phyloP scores from a whole-genome alignment of 2,888 invertebrate species.

The Drosophila ustulata region DNA sequence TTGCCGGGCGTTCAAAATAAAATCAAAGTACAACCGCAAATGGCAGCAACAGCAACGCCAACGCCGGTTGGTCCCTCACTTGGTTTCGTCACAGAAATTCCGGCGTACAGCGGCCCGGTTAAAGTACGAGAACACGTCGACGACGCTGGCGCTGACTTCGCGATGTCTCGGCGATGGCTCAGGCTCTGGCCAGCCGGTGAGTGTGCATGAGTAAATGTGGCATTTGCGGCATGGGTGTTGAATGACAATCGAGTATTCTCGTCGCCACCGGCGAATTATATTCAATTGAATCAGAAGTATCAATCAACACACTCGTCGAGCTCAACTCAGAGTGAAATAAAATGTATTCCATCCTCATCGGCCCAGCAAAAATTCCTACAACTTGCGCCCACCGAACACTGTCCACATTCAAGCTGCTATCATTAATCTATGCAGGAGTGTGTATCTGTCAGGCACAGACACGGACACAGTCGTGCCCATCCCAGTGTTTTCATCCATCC shows the following conservation, averaged over 20 bases:
- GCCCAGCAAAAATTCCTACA: not conserved
- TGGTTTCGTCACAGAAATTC: conserved; percentile 79
- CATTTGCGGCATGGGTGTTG: conserved; percentile 40
- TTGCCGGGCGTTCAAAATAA: conserved; percentile 40
- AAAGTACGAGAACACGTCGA: conserved; percentile 46
- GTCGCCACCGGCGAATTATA: conserved; percentile 40
- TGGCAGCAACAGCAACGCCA: conserved; percentile 15
- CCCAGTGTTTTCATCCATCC: conserved; percentile 26
- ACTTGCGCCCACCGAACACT: not conserved
- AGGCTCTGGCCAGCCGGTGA: conserved; percentile 20
- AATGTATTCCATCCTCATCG: not conserved
- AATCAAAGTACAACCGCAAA: conserved; percentile 54
- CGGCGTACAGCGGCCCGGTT: conserved; percentile 62
- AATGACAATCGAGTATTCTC: conserved; percentile 46
- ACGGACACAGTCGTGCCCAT: conserved; percentile 14
- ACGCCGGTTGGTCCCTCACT: conserved; percentile 32
- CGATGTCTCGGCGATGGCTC: conserved; percentile 19
- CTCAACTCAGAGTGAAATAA: conserved; percentile 7
- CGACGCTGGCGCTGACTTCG: conserved; percentile 11
- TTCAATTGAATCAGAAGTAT: conserved; percentile 70
- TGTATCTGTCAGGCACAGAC: conserved; percentile 1
- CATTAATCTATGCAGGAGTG: conserved; percentile 30
- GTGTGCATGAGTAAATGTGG: conserved; percentile 46
- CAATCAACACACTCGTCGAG: conserved; percentile 47
- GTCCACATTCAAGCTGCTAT: conserved; percentile 14